Evolutionary conservation across 1,140 invertebrate genomes (phyloP), one percentile per base, ranked within the genome.

Genomic region (Brevipalpus yothersi): DNA sequence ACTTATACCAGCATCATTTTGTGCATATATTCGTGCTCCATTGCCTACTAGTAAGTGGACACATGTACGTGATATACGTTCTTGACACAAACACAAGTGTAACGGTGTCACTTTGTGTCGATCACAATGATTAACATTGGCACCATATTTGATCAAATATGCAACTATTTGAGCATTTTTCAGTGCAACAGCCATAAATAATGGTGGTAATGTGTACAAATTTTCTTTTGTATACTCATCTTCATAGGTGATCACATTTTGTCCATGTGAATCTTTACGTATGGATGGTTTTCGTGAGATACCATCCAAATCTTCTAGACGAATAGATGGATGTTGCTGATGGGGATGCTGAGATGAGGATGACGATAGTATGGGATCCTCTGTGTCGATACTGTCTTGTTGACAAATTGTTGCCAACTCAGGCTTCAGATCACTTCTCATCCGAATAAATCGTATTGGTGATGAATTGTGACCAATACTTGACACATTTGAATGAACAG

Each of bases 141-240:
- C 78, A 11, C 77, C 77, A 62, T 74, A 75, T 60, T 75, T 73
- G 15, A 78, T 70, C 9, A 79, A 70, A 2, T 78, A 65, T n/a
- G 72, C 70, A 2, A 76, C 71, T 12, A 75, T 70, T 15, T 70
- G 71, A 7, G 74, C 67, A 60, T 75, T 73, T 9, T 73, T 73
- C 11, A 72, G 66, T 12, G 72, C 73, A 0, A 77, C 74, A 1
- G 76, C 76, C 12, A 77, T 65, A 63, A 75, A 78, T 5, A 78
- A 63, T 13, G 76, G 74, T 0, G 77, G 76, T 10, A 78, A 67
- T 0, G 71, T 71, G 66, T 75, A 75, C 11, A 79, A 66, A 58
- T 72, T 69, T 4, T 74, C 72, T 9, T 70, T 66, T 0, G 71
- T 73, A 67, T 78, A 77, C 23, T 71, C 67, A 13, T 70, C 68